Evolutionary conservation across 2,888 invertebrate species (phyloP).

Genomic region (Pammene aurita): DNA sequence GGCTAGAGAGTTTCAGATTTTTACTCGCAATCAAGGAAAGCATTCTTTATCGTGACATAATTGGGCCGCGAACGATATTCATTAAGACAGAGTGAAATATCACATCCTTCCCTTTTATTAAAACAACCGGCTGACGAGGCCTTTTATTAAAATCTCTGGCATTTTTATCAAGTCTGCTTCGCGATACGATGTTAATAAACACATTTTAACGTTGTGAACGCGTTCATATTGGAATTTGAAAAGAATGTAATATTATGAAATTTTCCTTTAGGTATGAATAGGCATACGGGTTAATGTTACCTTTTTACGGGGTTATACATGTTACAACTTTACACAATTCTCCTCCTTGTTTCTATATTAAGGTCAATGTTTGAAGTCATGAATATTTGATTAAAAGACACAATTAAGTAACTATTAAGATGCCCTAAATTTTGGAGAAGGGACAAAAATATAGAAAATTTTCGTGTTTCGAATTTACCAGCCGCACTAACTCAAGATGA

Average conservation of each 20-base stretch:
- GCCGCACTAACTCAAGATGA: too few relatives aligned
- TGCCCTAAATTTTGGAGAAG: too few relatives aligned
- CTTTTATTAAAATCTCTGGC: constrained; percentile 55
- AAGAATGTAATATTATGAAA: constrained; percentile 28
- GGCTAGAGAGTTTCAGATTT: constrained; percentile 35
- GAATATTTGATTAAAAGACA: too few relatives aligned
- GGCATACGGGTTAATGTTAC: neutral
- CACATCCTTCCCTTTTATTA: constrained; percentile 59
- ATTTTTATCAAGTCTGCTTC: constrained; percentile 44
- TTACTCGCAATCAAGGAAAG: constrained; percentile 48
- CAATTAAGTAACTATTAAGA: too few relatives aligned
- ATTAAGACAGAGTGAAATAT: constrained; percentile 66
- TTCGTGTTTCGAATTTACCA: too few relatives aligned
- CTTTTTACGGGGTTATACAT: neutral
- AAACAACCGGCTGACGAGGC: constrained; percentile 56
- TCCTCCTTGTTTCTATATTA: too few relatives aligned
- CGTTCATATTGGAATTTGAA: constrained; percentile 35
- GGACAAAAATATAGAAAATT: too few relatives aligned
- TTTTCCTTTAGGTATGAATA: constrained; percentile 17
- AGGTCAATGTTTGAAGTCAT: too few relatives aligned
- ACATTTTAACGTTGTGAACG: constrained; percentile 25
- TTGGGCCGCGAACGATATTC: constrained; percentile 63
- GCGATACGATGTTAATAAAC: constrained; percentile 34
- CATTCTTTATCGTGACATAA: constrained; percentile 62
- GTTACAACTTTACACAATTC: too few relatives aligned